A percentile compares a stretch with the other conserved stretches of the same genome.
Evolutionary conservation across 2,888 invertebrate genomes (phyloP).

Genomic region (Drosophila helvetica): DNA sequence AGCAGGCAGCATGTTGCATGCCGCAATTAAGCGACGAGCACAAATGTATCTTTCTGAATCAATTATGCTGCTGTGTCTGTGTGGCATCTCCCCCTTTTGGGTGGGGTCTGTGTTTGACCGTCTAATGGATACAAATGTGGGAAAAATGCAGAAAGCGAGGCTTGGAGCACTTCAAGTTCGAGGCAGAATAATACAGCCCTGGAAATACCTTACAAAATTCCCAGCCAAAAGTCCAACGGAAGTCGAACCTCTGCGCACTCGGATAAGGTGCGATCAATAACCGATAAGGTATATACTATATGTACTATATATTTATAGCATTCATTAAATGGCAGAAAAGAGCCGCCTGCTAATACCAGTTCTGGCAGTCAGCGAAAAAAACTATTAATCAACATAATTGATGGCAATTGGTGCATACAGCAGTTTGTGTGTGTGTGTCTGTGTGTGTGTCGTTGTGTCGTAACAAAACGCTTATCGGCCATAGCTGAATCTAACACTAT

Average conservation of each 20-base stretch:
- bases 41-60: constrained; percentile 76
- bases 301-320: constrained; percentile 30
- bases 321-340: constrained; percentile 16
- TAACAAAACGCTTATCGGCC: constrained; percentile 75
- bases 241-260: constrained; percentile 48
- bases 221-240: constrained; percentile 50
- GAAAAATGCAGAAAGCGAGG: not conserved
- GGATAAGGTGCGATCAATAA: constrained; percentile 50
- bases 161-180: not conserved
- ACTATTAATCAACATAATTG: constrained; percentile 77
- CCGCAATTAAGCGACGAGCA: constrained; percentile 71
- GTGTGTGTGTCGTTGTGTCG: constrained; percentile 42
- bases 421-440: constrained; percentile 11
- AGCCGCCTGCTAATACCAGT: constrained; percentile 27
- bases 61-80: constrained; percentile 58
- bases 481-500: constrained; percentile 71
- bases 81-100: constrained; percentile 1
- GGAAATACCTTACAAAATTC: constrained; percentile 28
- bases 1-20: constrained; percentile 64
- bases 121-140: constrained; percentile 33
- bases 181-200: not conserved
- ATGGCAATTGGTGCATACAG: constrained; percentile 68
- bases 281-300: constrained; percentile 62
- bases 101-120: constrained; percentile 41
- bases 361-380: constrained; percentile 9